These are phyloP conservation scores for Rostratula benghalensis DNA, from an alignment of 2,113 vertebrate genomes.

Conservation along the genomic window DNA sequence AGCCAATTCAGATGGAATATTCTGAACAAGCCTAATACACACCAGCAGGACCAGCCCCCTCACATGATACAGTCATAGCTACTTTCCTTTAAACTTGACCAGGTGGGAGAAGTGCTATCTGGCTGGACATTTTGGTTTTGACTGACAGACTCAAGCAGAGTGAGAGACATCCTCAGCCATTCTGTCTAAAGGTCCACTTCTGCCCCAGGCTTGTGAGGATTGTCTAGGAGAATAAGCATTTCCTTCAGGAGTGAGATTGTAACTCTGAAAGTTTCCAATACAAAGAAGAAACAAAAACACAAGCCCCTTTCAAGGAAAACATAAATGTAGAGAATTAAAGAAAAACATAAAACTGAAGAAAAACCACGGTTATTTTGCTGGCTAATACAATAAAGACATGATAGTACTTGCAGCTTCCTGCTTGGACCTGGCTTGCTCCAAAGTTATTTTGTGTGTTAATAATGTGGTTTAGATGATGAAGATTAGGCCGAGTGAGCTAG, in stretches of 20 bases:
- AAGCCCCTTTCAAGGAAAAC: conserved; percentile 50
- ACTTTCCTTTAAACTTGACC: background rate
- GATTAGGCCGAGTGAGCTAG: conserved; percentile 65
- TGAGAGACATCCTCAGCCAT: accelerated
- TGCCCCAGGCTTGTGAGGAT: background rate
- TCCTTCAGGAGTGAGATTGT: background rate
- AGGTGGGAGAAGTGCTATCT: background rate
- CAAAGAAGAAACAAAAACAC: background rate
- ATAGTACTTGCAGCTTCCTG: conserved; percentile 72
- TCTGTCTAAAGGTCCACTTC: background rate
- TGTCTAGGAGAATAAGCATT: background rate
- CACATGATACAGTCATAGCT: accelerated
- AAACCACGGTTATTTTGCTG: conserved; percentile 69
- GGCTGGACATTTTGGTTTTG: background rate
- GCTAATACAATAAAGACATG: conserved; percentile 54
- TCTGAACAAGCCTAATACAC: background rate
- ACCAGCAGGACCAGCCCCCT: background rate
- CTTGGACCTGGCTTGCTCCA: conserved; percentile 64
- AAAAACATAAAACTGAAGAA: conserved; percentile 22
- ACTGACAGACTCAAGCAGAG: background rate
- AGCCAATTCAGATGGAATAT: background rate
- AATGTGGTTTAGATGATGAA: conserved; percentile 72
- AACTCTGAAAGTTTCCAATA: background rate
- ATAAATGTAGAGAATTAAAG: background rate
- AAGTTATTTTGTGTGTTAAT: conserved; percentile 72